Conservation (phyloP, 2,797 vertebrate genomes). For the Trichosurus vulpecula region DNA sequence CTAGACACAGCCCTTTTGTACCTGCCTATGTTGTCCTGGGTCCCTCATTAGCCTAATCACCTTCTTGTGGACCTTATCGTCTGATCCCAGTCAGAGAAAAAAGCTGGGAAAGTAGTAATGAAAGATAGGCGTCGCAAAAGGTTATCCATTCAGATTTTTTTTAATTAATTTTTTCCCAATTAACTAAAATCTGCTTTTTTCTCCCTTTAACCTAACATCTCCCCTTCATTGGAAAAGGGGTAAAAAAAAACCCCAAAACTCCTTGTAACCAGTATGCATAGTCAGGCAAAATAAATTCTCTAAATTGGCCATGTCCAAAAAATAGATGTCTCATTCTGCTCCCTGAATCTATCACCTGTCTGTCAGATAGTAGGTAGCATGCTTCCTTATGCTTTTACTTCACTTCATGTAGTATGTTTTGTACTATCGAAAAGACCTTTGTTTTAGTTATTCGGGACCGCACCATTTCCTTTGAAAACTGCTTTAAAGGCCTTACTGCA, state of each 20-base stretch:
- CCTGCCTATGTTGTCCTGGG: neutral
- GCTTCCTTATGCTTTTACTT: neutral
- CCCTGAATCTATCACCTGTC: neutral
- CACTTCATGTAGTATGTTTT: neutral
- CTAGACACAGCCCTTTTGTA: neutral
- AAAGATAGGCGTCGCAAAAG: neutral
- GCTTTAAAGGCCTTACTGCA: neutral
- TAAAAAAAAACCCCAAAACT: neutral
- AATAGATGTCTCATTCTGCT: neutral
- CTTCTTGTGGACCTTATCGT: neutral
- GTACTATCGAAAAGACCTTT: neutral
- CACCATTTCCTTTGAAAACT: conserved; percentile 45
- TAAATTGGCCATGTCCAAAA: neutral
- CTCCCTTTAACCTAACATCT: neutral
- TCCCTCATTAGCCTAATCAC: neutral
- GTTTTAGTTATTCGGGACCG: neutral
- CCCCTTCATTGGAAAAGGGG: neutral
- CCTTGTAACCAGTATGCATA: neutral
- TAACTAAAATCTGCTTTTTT: neutral
- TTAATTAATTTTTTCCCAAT: neutral
- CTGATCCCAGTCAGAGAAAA: neutral
- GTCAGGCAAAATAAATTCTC: neutral
- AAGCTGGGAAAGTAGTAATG: neutral
- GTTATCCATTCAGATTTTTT: neutral
- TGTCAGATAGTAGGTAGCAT: neutral